These are phyloP conservation scores for Ciconia boyciana DNA, from an alignment of 2,113 vertebrate genomes.

Conservation along the genomic window DNA sequence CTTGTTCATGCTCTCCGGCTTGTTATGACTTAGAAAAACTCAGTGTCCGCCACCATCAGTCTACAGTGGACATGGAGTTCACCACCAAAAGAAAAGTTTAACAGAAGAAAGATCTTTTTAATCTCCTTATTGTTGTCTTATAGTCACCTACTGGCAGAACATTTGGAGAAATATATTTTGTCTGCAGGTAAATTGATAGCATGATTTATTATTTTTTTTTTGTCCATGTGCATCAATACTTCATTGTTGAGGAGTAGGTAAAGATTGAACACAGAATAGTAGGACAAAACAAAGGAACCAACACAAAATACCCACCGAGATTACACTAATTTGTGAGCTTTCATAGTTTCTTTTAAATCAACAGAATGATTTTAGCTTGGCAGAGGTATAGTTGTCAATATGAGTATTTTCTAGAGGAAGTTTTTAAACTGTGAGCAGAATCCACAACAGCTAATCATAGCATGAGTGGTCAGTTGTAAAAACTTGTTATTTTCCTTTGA, in stretches of 20 bases:
- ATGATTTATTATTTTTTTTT: neutral
- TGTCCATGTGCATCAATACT: rapidly evolving
- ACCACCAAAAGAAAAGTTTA: neutral
- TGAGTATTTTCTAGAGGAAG: neutral
- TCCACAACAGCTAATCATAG: neutral
- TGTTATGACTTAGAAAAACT: neutral
- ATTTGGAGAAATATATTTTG: neutral
- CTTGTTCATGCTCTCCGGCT: neutral
- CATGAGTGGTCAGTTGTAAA: neutral
- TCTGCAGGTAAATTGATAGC: neutral
- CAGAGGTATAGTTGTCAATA: neutral
- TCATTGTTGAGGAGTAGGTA: neutral
- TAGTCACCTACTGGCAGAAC: neutral
- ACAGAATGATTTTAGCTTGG: neutral
- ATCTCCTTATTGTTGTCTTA: neutral
- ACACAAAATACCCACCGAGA: rapidly evolving
- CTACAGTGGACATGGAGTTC: neutral
- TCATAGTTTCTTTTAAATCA: neutral
- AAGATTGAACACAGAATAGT: neutral
- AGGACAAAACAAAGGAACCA: neutral
- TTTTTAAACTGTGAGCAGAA: neutral
- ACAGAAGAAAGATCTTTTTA: neutral
- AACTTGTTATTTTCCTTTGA: neutral
- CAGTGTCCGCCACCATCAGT: neutral
- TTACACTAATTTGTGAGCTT: neutral